Base-by-base conservation (phyloP, 2,888 invertebrate genomes). In the Cremastinae sp. region DNA sequence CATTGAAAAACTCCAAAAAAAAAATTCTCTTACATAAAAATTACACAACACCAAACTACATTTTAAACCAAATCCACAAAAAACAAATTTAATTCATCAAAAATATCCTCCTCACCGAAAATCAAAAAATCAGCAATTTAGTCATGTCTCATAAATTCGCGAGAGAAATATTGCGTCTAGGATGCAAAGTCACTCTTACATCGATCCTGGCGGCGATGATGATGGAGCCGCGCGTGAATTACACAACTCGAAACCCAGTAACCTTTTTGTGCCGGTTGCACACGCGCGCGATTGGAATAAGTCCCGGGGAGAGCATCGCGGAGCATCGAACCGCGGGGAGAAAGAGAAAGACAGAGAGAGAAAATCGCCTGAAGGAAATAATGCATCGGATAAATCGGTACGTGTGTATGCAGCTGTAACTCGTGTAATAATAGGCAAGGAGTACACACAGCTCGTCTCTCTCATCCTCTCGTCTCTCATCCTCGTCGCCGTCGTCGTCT, bases 161-260 rank as follows among this genome's bases (percentile, higher is more conserved):
- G 12, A 37, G 47, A 62, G 35, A 62, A 37, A 62, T 49, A 62
- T 62, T 18, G 37, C n/a, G 18, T 10, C 49, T 35, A 53, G 35
- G 58, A 59, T 55, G 51, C 58, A 39, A 2, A 49, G 4, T 62
- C 22, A 53, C 53, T 53, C 3, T 41, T 22, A 53, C 51, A 51
- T 51, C 14, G 41, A 64, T 51, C 14, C 39, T 28, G 41, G 12
- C 37, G 41, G 22, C 28, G 59, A 41, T 61, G 51, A 61, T 45
- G 51, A 49, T 43, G 55, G 16, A 10, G 71, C 28, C 28, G 41
- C 49, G 68, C 51, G 58, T 53, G 71, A 70, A 74, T 87, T 84
- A 82, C 83, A 81, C 84, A 87, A 87, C 79, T 74, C 66, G 80
- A 84, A 86, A 83, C 87, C 87, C 80, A 86, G 84, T 87, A 84